A percentile compares a stretch with the other conserved stretches of the same genome.
phyloP scores from a whole-genome alignment of 2,797 vertebrate species.

The Hyperoplus lanceolatus region DNA sequence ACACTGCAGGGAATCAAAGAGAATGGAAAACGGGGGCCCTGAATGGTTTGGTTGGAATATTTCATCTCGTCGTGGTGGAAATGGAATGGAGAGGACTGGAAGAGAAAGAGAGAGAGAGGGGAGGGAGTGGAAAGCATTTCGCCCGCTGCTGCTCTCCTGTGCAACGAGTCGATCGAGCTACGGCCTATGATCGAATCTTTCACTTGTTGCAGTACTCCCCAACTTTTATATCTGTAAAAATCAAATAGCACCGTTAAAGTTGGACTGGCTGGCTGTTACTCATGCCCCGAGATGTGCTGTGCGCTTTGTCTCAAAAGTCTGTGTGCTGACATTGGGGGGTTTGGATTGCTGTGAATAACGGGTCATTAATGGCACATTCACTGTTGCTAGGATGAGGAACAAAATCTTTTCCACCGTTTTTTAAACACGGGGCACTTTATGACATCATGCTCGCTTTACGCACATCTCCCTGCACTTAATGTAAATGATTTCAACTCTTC shows the following conservation, averaged over 20 bases:
- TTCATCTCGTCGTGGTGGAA: conserved; percentile 45
- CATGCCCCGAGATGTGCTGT: conserved; percentile 62
- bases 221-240: conserved; percentile 80
- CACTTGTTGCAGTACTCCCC: conserved; percentile 53
- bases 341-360: conserved; percentile 47
- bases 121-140: conserved; percentile 23
- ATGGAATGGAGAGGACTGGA: background rate
- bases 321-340: conserved; percentile 63
- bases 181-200: conserved; percentile 25
- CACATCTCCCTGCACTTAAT: conserved; percentile 18
- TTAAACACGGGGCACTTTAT: conserved; percentile 6
- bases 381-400: conserved; percentile 37
- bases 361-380: conserved; percentile 63
- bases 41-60: conserved; percentile 37
- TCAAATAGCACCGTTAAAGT: conserved; percentile 87
- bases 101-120: conserved; percentile 12
- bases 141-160: conserved; percentile 15
- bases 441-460: conserved; percentile 40
- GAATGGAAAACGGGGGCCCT: background rate
- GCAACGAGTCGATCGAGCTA: conserved; percentile 60
- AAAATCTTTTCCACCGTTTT: background rate
- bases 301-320: conserved; percentile 57
- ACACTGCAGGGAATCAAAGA: conserved; percentile 75
- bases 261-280: conserved; percentile 76
- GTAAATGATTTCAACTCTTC: conserved; percentile 17